Percentiles rank a stretch among this genome's conserved stretches.
Evolutionary conservation across 2,113 vertebrate genomes (phyloP).

Genomic region (Epinephelus lanceolatus): DNA sequence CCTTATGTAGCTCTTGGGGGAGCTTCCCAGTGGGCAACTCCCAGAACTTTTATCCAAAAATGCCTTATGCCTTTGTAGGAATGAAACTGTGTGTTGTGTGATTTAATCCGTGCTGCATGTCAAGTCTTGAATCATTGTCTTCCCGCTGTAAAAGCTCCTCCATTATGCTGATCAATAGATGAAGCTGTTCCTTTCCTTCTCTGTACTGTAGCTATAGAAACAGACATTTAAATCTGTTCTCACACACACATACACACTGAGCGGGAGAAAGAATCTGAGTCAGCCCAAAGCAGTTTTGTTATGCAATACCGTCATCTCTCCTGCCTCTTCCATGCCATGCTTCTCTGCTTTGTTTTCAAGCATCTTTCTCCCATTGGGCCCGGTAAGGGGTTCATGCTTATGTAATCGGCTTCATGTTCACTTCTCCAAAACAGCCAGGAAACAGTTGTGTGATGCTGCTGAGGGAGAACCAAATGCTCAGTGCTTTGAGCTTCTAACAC

Average conservation of each 20-base stretch:
- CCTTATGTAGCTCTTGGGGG: too few species aligned
- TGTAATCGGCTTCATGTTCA: constrained; percentile 49
- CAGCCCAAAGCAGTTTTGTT: constrained; percentile 64
- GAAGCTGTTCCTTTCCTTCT: constrained; percentile 43
- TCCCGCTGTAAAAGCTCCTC: constrained; percentile 39
- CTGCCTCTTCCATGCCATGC: constrained; percentile 48
- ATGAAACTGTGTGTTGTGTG: constrained; percentile 15
- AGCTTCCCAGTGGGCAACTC: too few species aligned
- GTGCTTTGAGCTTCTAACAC: neutral
- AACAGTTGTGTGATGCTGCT: constrained; percentile 10
- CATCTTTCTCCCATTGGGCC: constrained; percentile 51
- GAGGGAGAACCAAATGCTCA: constrained; percentile 12
- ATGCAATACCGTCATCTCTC: constrained; percentile 68
- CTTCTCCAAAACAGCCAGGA: constrained; percentile 34
- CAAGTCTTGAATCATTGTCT: constrained; percentile 26
- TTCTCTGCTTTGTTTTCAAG: constrained; percentile 51
- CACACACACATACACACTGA: constrained; percentile 1
- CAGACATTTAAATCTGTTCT: constrained; percentile 52
- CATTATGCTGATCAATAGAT: constrained; percentile 68
- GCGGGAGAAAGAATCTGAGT: constrained; percentile 60
- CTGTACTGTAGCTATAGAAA: constrained; percentile 79
- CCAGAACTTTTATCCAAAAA: too few species aligned
- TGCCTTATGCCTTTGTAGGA: neutral
- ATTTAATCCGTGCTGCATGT: constrained; percentile 28
- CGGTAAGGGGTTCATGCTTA: constrained; percentile 42